These are phyloP conservation scores for Chromobotia macracanthus DNA, from an alignment of 2,797 vertebrate species.

Conservation along the genomic window DNA sequence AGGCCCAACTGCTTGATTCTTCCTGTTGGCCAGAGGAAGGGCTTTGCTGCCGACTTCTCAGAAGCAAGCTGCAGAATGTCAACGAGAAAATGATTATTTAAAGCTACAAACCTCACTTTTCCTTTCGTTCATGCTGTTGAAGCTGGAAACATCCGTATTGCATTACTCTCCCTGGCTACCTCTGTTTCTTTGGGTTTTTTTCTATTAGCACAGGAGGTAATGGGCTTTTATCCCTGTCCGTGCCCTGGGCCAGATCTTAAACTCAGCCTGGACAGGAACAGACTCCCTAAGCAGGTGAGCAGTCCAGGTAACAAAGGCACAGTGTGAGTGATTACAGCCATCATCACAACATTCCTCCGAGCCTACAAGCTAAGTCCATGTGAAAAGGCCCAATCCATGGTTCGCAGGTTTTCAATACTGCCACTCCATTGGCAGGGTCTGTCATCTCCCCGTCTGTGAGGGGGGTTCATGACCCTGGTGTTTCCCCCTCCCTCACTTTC, in stretches of 20 bases:
- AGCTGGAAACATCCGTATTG: slow-evolving; percentile 61
- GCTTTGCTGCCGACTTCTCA: slow-evolving; percentile 73
- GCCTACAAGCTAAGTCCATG: slow-evolving; percentile 75
- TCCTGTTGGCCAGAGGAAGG: slow-evolving; percentile 80
- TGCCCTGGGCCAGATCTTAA: slow-evolving; percentile 38
- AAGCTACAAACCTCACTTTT: slow-evolving; percentile 55
- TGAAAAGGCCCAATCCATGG: slow-evolving; percentile 78
- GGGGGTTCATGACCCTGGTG: slow-evolving; percentile 72
- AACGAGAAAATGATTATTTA: slow-evolving; percentile 63
- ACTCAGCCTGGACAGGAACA: slow-evolving; percentile 13
- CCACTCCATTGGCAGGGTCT: slow-evolving; percentile 79
- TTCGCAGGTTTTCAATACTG: slow-evolving; percentile 81
- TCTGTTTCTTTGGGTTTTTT: slow-evolving; percentile 11
- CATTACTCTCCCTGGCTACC: slow-evolving; percentile 56
- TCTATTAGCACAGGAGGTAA: slow-evolving; percentile 38
- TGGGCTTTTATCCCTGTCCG: slow-evolving; percentile 32
- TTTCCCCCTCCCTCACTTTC: slow-evolving; percentile 71
- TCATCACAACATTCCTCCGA: slow-evolving; percentile 71
- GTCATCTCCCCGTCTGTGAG: slow-evolving; percentile 77
- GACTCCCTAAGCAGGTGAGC: slow-evolving; percentile 58
- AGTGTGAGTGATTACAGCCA: slow-evolving; percentile 72
- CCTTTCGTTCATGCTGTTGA: slow-evolving; percentile 31
- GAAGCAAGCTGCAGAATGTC: slow-evolving; percentile 58
- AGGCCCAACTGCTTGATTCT: slow-evolving; percentile 81
- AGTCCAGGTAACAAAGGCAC: slow-evolving; percentile 64